Evolutionary conservation across 2,797 vertebrate genomes (phyloP).

Genomic region (Heterohyrax brucei): DNA sequence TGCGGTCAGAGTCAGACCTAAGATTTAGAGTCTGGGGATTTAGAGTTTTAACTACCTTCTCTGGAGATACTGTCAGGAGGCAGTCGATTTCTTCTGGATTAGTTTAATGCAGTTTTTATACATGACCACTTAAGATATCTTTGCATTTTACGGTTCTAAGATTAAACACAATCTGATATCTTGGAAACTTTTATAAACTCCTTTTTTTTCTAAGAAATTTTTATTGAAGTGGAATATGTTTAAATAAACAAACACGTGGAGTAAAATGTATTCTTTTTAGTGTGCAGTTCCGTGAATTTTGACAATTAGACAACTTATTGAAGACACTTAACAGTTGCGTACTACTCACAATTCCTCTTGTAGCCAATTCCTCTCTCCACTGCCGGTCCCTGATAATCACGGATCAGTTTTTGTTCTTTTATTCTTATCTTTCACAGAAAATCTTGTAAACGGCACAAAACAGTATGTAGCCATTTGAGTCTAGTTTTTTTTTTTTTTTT

Average conservation of each 20-base stretch:
- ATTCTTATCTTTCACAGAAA: background rate
- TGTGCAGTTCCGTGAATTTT: background rate
- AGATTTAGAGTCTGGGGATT: background rate
- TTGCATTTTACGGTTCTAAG: background rate
- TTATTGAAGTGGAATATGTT: background rate
- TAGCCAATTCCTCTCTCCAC: background rate
- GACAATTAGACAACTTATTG: background rate
- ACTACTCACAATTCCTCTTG: background rate
- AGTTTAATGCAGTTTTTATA: background rate
- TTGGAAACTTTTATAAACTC: background rate
- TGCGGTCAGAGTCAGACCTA: background rate
- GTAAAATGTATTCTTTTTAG: too few species aligned
- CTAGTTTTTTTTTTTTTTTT: too few species aligned
- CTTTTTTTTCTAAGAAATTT: background rate
- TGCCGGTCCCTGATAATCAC: background rate
- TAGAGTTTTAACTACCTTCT: background rate
- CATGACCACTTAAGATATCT: background rate
- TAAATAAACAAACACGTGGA: background rate
- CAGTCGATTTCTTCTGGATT: background rate
- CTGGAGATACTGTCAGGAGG: background rate
- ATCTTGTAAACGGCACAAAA: background rate
- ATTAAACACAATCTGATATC: background rate
- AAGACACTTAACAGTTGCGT: background rate
- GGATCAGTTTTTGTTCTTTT: background rate
- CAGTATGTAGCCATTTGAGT: too few species aligned